Evolutionary conservation across 2,113 vertebrate genomes (phyloP).

Genomic region (Hyaena hyaena): DNA sequence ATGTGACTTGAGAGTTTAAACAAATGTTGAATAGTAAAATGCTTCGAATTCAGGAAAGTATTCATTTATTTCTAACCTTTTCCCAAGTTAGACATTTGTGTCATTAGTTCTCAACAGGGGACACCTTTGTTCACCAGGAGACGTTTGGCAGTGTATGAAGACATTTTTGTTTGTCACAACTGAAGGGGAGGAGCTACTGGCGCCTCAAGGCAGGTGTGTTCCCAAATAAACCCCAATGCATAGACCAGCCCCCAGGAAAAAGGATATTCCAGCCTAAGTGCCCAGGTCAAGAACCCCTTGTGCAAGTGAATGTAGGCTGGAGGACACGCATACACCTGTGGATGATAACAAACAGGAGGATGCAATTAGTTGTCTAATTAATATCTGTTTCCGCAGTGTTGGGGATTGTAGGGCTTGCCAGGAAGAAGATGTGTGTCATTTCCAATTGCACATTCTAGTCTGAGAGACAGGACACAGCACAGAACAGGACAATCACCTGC

Average conservation of each 20-base stretch:
- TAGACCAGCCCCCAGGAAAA: not conserved
- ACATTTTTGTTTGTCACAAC: not conserved
- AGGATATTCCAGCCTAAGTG: not conserved
- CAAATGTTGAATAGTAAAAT: no score
- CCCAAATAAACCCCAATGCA: not conserved
- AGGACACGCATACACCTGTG: fast-evolving
- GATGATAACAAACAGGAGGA: not conserved
- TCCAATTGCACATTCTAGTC: not conserved
- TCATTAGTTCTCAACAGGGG: not conserved
- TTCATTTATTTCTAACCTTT: not conserved
- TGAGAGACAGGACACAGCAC: not conserved
- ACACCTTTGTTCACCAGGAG: not conserved
- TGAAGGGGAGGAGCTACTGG: not conserved
- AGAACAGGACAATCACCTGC: not conserved
- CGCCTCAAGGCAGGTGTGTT: not conserved
- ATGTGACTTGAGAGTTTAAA: no score
- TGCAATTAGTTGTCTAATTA: no score
- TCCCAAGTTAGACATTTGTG: not conserved
- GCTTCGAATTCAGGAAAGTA: not conserved
- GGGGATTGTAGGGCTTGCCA: not conserved
- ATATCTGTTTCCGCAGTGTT: not conserved
- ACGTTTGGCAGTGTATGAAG: not conserved
- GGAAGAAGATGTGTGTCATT: not conserved
- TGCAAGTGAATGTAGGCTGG: not conserved
- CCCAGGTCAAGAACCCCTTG: not conserved